phyloP scores from a whole-genome alignment of 2,888 invertebrate species.

The Mechanitis mazaeus region DNA sequence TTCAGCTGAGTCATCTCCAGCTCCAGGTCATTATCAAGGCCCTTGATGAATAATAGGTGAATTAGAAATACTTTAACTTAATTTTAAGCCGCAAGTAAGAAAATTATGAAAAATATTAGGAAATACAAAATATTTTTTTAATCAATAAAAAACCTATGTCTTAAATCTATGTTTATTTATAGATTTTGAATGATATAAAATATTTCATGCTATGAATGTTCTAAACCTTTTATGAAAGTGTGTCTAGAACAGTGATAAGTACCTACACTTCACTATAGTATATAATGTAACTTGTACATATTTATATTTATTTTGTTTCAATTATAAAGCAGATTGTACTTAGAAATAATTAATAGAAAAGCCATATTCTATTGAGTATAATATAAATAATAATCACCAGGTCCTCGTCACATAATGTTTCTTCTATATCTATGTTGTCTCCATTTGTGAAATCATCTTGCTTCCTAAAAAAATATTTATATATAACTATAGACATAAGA shows the following conservation, averaged over 20 bases:
- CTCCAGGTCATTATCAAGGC: constrained; percentile 45
- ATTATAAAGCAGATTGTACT: background rate
- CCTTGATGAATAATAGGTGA: constrained; percentile 32
- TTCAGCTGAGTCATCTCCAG: constrained; percentile 43
- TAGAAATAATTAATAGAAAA: background rate
- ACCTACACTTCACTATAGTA: no score
- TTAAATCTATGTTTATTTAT: background rate
- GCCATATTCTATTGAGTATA: background rate
- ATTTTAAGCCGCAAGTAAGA: no score
- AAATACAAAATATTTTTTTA: no score
- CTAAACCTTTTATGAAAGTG: no score
- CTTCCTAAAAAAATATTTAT: constrained; percentile 35
- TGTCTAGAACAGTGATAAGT: no score
- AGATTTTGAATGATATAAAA: no score
- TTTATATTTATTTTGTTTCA: no score
- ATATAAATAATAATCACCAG: constrained; percentile 15
- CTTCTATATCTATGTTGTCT: constrained; percentile 26
- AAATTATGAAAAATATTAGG: no score
- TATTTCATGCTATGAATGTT: no score
- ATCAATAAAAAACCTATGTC: background rate
- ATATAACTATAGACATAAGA: background rate
- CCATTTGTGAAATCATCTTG: constrained; percentile 30
- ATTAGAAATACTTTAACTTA: background rate
- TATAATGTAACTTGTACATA: no score
- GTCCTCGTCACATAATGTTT: constrained; percentile 18